These are phyloP conservation scores for Nyctalus aviator DNA, from an alignment of 2,797 vertebrate genomes.

Conservation along the genomic window DNA sequence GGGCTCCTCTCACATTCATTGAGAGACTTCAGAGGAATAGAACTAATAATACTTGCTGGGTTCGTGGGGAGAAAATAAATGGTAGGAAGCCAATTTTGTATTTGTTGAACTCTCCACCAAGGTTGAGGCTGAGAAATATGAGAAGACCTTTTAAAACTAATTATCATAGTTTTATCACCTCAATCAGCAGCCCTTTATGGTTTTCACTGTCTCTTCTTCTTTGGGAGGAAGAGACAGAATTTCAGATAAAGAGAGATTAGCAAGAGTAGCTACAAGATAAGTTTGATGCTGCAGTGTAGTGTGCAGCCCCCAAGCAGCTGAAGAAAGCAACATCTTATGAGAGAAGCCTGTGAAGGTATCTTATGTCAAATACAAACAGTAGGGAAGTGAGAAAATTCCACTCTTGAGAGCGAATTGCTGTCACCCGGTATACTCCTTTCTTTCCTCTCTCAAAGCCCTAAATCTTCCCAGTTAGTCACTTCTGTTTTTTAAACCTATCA, in stretches of 20 bases:
- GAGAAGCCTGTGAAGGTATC: neutral
- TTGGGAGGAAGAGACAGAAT: neutral
- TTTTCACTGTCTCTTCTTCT: neutral
- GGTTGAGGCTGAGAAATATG: neutral
- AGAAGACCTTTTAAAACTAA: conserved; percentile 26
- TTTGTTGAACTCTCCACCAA: neutral
- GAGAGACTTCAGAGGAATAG: neutral
- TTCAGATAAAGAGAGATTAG: neutral
- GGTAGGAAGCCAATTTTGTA: conserved; percentile 23
- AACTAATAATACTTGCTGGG: neutral
- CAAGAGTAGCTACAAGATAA: neutral
- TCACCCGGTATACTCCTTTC: conserved; percentile 61
- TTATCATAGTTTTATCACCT: neutral
- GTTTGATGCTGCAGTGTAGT: neutral
- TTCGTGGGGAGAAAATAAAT: neutral
- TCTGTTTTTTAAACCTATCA: conserved; percentile 78
- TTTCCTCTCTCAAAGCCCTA: conserved; percentile 31
- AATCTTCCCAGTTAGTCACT: conserved; percentile 67
- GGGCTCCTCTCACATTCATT: neutral
- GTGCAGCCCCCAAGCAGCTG: neutral
- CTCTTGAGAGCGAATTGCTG: conserved; percentile 42
- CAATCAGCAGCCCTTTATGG: neutral
- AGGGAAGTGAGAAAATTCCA: conserved; percentile 52
- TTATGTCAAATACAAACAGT: conserved; percentile 54
- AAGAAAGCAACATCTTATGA: neutral